Percentiles rank a stretch among this genome's conserved stretches.
Evolutionary conservation across 2,888 invertebrate species (phyloP).

Genomic region (Pristionchus fissidentatus): DNA sequence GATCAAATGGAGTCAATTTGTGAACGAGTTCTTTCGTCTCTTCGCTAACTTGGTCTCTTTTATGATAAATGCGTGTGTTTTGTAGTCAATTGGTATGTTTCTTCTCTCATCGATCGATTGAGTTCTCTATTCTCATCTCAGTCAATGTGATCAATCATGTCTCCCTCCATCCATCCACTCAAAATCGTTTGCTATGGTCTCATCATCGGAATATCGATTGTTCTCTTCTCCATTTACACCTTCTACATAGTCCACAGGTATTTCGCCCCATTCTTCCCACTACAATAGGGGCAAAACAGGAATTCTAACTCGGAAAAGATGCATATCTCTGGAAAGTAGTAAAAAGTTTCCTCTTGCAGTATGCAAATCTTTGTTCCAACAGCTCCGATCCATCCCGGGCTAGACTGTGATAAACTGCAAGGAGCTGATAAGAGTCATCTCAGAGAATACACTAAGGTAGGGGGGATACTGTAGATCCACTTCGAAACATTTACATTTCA

Average conservation of each 20-base stretch:
- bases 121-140: slow-evolving; percentile 20
- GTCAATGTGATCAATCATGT: slow-evolving; percentile 35
- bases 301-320: slow-evolving; percentile 11
- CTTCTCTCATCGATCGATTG: slow-evolving; percentile 9
- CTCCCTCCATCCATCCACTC: slow-evolving; percentile 31
- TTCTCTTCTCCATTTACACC: slow-evolving; percentile 6
- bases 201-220: slow-evolving; percentile 26
- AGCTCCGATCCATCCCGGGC: slow-evolving; percentile 5
- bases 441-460: slow-evolving; percentile 6
- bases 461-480: background rate
- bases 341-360: background rate
- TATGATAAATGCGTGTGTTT: slow-evolving; percentile 22
- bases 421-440: slow-evolving; percentile 32
- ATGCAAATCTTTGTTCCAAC: slow-evolving; percentile 37
- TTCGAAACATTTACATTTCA: too few relatives aligned
- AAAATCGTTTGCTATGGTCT: slow-evolving; percentile 36
- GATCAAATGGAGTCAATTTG: background rate
- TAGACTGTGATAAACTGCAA: slow-evolving; percentile 28
- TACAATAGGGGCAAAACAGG: slow-evolving; percentile 10
- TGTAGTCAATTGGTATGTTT: slow-evolving; percentile 1
- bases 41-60: background rate
- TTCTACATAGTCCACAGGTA: slow-evolving; percentile 27
- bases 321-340: background rate
- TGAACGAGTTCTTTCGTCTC: background rate
- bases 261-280: too few relatives aligned